These are phyloP conservation scores for Acanthoscelides obtectus DNA, from an alignment of 2,888 invertebrate species.

Conservation along the genomic window DNA sequence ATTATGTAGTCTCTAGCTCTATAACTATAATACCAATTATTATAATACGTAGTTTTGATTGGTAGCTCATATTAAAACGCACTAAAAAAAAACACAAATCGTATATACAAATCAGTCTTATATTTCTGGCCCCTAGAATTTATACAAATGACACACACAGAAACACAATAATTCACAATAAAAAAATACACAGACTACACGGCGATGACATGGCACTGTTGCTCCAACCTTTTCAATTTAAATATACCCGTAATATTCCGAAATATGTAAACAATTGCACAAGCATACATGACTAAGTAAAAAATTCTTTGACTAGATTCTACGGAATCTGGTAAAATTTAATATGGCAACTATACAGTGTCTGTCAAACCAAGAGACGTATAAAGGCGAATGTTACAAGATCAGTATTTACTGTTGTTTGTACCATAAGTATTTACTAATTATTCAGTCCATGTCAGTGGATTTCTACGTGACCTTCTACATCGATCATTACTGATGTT, in stretches of 20 bases:
- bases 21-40: neutral
- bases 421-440: too few relatives aligned
- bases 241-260: slow-evolving; percentile 15
- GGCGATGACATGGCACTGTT: slow-evolving; percentile 10
- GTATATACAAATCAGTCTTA: slow-evolving; percentile 36
- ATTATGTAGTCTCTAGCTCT: slow-evolving; percentile 19
- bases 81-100: slow-evolving; percentile 18
- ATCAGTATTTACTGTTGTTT: too few relatives aligned
- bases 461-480: too few relatives aligned
- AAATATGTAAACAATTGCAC: slow-evolving; percentile 21
- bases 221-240: slow-evolving; percentile 2
- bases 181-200: slow-evolving; percentile 4
- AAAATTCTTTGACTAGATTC: slow-evolving; percentile 21
- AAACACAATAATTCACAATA: slow-evolving; percentile 11
- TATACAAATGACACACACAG: slow-evolving; percentile 5
- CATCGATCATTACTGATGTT: too few relatives aligned
- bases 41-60: slow-evolving; percentile 28
- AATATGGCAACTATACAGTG: neutral
- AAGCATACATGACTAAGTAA: slow-evolving; percentile 11
- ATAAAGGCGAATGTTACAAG: neutral
- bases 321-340: slow-evolving; percentile 4
- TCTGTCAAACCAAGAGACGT: neutral
- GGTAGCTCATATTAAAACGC: slow-evolving; percentile 21
- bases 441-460: too few relatives aligned
- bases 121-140: slow-evolving; percentile 32